Evolutionary conservation across 2,797 vertebrate genomes (phyloP), one percentile per base, ranked within the genome.

Genomic region (Acipenser oxyrinchus): DNA sequence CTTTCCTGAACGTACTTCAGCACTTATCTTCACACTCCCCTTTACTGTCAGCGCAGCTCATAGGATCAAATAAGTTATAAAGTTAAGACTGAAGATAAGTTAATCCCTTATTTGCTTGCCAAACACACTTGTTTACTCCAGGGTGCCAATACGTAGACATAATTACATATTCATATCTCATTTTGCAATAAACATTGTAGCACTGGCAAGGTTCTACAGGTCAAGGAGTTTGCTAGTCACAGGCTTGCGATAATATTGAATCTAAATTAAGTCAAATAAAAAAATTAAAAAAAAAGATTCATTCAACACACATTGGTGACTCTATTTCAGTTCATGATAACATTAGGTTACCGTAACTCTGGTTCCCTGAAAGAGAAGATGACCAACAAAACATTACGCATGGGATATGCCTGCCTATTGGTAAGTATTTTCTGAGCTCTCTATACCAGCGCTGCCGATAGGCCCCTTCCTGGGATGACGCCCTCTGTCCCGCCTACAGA

Each of bases 11-110:
- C 37, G 1, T 5, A 37, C 37, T 5, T 37, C 5, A 5, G 89
- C 88, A 88, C 76, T 88, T 89, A 84, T 75, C 77, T 80, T 80
- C 77, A 48, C 78, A 77, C 82, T 82, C 83, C 82, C 81, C 84
- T 88, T 87, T 89, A 89, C 88, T 90, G 89, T 89, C 89, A 87
- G 89, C 89, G 72, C 76, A 88, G 81, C 80, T 82, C 85, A 82
- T 78, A 60, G 77, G 76, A 80, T 81, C 78, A 79, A 76, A 78
- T 11, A 77, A 73, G 82, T 81, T 82, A 76, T 78, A 80, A 79
- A 85, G 80, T 80, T 79, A 85, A 84, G 79, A 82, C 77, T 76
- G 78, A 72, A 85, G 82, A 83, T 75, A 65, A 69, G 73, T 82
- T 88, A 86, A 89, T 88, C 86, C 83, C 81, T 80, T 83, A 84